Evolutionary conservation across 2,113 vertebrate genomes (phyloP), one percentile per base, ranked within the genome.

Genomic region (Apeltes quadracus): DNA sequence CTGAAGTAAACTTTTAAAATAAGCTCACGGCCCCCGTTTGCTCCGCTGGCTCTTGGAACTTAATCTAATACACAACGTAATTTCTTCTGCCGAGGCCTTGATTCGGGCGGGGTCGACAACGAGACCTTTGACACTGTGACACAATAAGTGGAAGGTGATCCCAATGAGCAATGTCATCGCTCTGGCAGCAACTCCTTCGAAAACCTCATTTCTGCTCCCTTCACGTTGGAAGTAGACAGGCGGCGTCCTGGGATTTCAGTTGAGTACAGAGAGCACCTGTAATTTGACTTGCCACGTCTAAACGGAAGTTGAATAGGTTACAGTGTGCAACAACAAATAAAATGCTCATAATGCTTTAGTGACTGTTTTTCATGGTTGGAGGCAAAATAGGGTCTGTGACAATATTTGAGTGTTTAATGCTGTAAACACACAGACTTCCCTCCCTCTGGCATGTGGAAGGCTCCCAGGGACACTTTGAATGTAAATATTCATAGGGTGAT

Each of bases 401-500:
- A 76, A 86, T 87, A 79, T 90, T 89, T 92, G 81, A 92, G 88
- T 81, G 86, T 92, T 93, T 90, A 92, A 93, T 82, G 88, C 89
- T 82, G 84, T 94, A 91, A 94, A 93, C 90, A 93, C 86, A 92
- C 87, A 88, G 46, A 62, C 84, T 87, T 87, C 82, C 67, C 86
- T 92, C 90, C 90, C 91, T 91, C 90, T 87, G 90, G 91, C 89
- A 81, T 79, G 76, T 64, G 62, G 80, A 78, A 78, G 78, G 88
- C 91, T 92, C 91, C 64, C 72, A 87, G 92, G 91, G 91, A 94
- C 91, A 89, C 86, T 90, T 90, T 84, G 83, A 91, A 87, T 93
- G 93, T 91, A 93, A 93, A 94, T 94, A 94, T 93, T 93, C 92
- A 92, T 88, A 83, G 87, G 83, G 81, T 63, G 82, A 90, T 88